Evolutionary conservation across 2,888 invertebrate species (phyloP).

Genomic region (Candidula unifasciata): DNA sequence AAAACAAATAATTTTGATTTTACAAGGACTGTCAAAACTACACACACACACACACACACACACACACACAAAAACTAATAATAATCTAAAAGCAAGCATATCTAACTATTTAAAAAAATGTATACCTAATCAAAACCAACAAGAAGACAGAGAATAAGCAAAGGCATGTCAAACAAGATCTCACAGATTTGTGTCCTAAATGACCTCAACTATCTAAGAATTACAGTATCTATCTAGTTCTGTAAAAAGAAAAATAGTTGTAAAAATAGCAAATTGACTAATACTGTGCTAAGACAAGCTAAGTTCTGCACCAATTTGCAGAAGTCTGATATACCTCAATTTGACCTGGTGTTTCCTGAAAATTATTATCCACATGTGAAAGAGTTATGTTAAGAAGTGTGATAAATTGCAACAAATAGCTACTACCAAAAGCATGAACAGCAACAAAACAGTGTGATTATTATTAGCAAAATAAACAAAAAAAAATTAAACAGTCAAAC

Average conservation of each 20-base stretch:
- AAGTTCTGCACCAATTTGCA: not conserved
- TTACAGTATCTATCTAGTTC: not conserved
- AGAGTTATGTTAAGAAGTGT: not conserved
- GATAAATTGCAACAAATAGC: conserved; percentile 5
- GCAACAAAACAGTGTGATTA: not conserved
- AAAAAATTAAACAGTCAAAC: too few species aligned
- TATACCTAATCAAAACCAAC: too few species aligned
- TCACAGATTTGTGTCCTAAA: not conserved
- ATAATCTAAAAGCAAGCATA: too few species aligned
- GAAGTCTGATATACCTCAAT: conserved; percentile 42
- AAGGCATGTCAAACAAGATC: too few species aligned
- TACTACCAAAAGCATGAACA: not conserved
- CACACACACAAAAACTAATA: too few species aligned
- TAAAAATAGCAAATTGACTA: not conserved
- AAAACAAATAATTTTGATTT: too few species aligned
- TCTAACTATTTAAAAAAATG: too few species aligned
- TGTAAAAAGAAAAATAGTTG: not conserved
- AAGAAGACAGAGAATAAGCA: too few species aligned
- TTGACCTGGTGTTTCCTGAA: conserved; percentile 49
- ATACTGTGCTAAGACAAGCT: not conserved
- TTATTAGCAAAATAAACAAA: not conserved
- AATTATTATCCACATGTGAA: conserved; percentile 1
- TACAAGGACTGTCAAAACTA: too few species aligned
- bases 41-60: too few species aligned
- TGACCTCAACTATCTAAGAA: not conserved